phyloP scores from a whole-genome alignment of 2,888 invertebrate species.

The Oligia strigilis region DNA sequence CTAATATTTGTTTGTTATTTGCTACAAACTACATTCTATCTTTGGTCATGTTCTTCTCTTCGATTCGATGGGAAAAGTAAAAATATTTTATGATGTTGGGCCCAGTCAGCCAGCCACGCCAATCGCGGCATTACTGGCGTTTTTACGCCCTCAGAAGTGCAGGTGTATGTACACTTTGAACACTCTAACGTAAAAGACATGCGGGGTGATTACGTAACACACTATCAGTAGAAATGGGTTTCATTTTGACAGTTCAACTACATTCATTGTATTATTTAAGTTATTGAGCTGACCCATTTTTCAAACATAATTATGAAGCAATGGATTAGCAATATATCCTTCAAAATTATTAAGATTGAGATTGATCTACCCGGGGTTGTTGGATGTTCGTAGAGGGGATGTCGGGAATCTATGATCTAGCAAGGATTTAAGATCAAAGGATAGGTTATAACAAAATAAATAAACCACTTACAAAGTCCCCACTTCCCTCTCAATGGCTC shows the following conservation, averaged over 20 bases:
- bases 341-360: no score
- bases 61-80: no score
- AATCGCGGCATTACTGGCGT: background rate
- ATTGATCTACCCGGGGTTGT: background rate
- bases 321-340: no score
- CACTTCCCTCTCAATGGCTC: slow-evolving; percentile 84
- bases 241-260: no score
- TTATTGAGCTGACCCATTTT: no score
- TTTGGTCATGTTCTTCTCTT: background rate
- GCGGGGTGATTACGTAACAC: no score
- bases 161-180: background rate
- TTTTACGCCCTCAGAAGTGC: background rate
- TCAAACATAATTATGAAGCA: no score
- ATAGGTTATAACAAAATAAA: background rate
- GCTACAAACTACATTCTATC: background rate
- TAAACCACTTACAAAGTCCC: slow-evolving; percentile 89
- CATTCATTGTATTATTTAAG: no score
- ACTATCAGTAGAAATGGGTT: no score
- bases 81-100: background rate
- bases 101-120: no score
- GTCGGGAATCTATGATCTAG: background rate
- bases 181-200: background rate
- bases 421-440: no score
- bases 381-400: background rate
- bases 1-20: background rate